These are phyloP conservation scores for Megaleporinus macrocephalus DNA, from an alignment of 2,113 vertebrate genomes.

Conservation along the genomic window DNA sequence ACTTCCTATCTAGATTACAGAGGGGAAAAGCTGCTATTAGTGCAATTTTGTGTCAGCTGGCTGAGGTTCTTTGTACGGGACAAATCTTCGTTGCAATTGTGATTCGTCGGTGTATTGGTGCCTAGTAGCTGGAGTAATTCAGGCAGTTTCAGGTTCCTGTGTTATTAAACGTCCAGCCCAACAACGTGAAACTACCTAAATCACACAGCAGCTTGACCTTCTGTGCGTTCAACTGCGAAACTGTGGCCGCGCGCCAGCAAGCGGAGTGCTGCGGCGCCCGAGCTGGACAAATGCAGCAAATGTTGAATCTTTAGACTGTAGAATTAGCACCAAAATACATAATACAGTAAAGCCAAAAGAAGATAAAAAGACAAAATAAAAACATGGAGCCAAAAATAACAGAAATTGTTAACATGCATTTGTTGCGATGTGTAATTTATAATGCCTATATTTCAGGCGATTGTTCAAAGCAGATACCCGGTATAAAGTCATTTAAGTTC, in stretches of 20 bases:
- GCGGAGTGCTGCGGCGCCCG: constrained; percentile 29
- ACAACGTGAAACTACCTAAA: constrained; percentile 92
- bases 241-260: constrained; percentile 42
- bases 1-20: no score
- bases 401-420: background rate
- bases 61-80: background rate
- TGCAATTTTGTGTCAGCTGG: background rate
- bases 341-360: no score
- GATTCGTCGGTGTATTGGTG: constrained; percentile 16
- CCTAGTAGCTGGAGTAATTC: constrained; percentile 80
- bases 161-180: constrained; percentile 81
- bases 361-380: background rate
- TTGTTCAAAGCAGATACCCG: constrained; percentile 20
- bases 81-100: background rate
- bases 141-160: constrained; percentile 87
- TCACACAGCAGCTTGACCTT: constrained; percentile 78
- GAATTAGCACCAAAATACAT: background rate
- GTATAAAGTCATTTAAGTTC: constrained; percentile 58
- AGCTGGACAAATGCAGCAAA: constrained; percentile 1
- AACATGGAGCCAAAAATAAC: background rate
- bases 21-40: background rate
- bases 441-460: background rate
- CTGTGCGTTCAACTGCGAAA: constrained; percentile 67
- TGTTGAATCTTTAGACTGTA: background rate
- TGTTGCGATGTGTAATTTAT: background rate